Base-by-base conservation (phyloP, 2,888 invertebrate species). In the Perdita meconis region DNA sequence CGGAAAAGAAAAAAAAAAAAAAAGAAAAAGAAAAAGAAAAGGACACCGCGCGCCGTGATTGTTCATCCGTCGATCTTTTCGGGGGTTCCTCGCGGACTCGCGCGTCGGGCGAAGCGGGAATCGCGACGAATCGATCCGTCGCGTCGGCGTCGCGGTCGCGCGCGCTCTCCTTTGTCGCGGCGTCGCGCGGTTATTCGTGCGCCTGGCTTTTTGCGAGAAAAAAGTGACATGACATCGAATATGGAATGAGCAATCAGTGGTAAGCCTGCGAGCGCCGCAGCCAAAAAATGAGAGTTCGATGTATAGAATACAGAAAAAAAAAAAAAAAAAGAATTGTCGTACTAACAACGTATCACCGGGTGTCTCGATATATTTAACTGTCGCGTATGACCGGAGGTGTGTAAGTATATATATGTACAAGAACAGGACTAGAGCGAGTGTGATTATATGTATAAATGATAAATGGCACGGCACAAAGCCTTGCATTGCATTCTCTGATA, bases 191-290 rank as follows among this genome's bases (percentile, higher is more conserved):
- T 86, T 85, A 85, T 88, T 89, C 81, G 85, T 87, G 86, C 82
- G 81, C 86, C 78, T 82, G 86, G 82, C 86, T n/a, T n/a, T n/a
- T n/a, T 84, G 81, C 77, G 81, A 82, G 47, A 65, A 51, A 47
- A 77, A 72, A 81, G 85, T 82, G 79, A 72, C 78, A 86, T 89
- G 88, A 84, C 72, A 81, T 84, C 86, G 85, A 88, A 86, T 47
- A 47, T 83, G 82, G 83, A 89, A 90, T 88, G 90, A 91, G 91
- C 91, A 91, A 92, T 89, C 88, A 91, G 92, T 90, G 92, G 91
- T 91, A 90, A 92, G 92, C 91, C 89, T 90, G 91, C 90, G 91
- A 92, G 91, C 91, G 92, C 85, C 91, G 90, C 90, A 89, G 88
- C 89, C 87, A 89, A 90, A 89, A 66, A 38, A 75, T 76, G 19